phyloP scores from a whole-genome alignment of 2,113 vertebrate species.

The Rhegmatorhina hoffmannsi region DNA sequence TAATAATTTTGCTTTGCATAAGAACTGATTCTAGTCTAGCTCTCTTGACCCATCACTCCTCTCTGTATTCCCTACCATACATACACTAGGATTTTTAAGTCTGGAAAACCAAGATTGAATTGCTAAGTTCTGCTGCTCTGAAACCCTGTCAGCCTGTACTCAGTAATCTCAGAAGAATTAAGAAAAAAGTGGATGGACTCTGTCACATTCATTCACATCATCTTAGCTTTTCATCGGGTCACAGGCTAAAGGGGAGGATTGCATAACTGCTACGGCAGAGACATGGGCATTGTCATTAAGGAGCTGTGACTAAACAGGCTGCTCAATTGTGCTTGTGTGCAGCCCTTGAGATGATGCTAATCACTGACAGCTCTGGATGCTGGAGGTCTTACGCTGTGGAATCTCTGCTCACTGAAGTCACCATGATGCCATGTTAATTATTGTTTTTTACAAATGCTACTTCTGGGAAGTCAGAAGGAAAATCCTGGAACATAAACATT shows the following conservation, averaged over 20 bases:
- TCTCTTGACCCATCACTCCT: background rate
- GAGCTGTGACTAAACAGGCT: background rate
- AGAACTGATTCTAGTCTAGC: background rate
- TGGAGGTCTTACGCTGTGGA: background rate
- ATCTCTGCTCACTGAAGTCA: background rate
- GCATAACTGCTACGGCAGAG: background rate
- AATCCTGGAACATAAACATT: background rate
- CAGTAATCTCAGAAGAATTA: conserved; percentile 35
- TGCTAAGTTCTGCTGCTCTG: background rate
- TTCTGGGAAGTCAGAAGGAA: background rate
- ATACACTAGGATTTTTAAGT: background rate
- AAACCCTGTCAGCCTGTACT: background rate
- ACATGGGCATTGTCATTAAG: background rate
- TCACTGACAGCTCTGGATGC: background rate
- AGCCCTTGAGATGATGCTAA: background rate
- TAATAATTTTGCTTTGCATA: background rate
- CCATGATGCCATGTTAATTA: rapidly evolving
- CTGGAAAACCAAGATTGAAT: background rate
- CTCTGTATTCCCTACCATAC: background rate
- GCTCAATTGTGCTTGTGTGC: background rate
- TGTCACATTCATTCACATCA: background rate
- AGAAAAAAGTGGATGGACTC: background rate
- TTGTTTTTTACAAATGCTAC: background rate
- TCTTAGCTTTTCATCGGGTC: background rate
- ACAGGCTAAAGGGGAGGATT: conserved; percentile 16